These are phyloP conservation scores for Drosophila ficusphila DNA, from an alignment of 1,140 invertebrate species.

Conservation along the genomic window DNA sequence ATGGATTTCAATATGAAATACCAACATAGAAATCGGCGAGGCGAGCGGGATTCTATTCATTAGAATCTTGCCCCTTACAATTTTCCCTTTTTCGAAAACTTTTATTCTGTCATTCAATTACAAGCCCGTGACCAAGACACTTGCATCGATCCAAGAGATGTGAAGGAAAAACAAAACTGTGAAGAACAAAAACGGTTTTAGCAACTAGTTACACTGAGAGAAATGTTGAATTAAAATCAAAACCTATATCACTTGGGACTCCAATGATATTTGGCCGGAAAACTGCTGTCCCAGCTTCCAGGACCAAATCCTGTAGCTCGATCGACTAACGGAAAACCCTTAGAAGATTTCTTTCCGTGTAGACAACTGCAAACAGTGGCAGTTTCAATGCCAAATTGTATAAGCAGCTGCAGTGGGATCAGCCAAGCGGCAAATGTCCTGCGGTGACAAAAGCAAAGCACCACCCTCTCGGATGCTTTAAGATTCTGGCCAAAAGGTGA, in stretches of 20 bases:
- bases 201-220: constrained; percentile 3
- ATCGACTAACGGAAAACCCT: too few species aligned
- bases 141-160: constrained; percentile 6
- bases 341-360: constrained; percentile 7
- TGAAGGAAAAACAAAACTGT: constrained; percentile 11
- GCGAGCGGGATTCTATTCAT: constrained; percentile 16
- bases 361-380: constrained; percentile 28
- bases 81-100: not conserved
- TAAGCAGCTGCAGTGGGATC: constrained; percentile 54
- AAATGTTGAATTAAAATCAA: not conserved
- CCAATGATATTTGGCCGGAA: not conserved
- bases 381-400: constrained; percentile 66
- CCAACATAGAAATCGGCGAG: constrained; percentile 3
- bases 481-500: constrained; percentile 40
- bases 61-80: constrained; percentile 1
- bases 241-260: too few species aligned
- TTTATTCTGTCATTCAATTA: constrained; percentile 48
- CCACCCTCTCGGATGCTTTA: constrained; percentile 13
- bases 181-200: not conserved
- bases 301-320: too few species aligned
- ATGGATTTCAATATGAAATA: constrained; percentile 37
- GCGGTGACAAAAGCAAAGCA: constrained; percentile 41
- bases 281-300: too few species aligned
- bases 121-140: constrained; percentile 28
- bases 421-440: constrained; percentile 68